Base-by-base conservation (phyloP, 2,113 vertebrate species). In the Chaenogobius annularis region DNA sequence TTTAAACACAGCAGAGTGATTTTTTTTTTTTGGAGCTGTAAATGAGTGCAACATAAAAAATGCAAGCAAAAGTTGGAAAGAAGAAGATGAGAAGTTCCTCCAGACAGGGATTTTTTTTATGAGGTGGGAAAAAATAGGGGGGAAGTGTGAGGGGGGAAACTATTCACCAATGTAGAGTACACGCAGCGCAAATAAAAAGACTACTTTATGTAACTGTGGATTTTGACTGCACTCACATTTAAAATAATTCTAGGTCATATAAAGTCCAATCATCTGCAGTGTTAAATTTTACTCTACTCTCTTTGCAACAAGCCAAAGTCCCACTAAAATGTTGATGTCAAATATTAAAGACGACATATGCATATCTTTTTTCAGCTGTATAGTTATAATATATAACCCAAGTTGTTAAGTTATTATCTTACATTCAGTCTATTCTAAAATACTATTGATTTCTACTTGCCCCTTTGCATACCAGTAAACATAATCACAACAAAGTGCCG, bases 31-130 rank as follows among this genome's bases (percentile, higher is more conserved):
- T 22, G 10, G 61, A 69, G 85, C 58, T 78, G 72, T 70, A 82
- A 79, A 83, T 66, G 75, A 40, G 26, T 26, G 54, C 65, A 52
- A 11, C 76, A 77, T 86, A 72, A 79, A 87, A 81, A 78, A 73
- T 70, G 73, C 69, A 80, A 54, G 66, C 71, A 58, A 72, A 65
- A 5, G 15, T 83, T 69, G 70, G 55, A 80, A 75, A 76, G 78
- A 52, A 69, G 65, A 68, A 23, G 59, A 31, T 40, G 61, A 37
- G 48, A 68, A 75, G 66, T 56, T 76, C 56, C 47, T 70, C 69
- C 35, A 63, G 61, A 40, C 44, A 22, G 35, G 75, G 66, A 68
- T 86, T 77, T 26, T 20, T 73, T 83, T 74, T 50, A 66, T 5
- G 23, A 35, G 23, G 14, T 67, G 62, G 47, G 47, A 50, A 50